phyloP scores from a whole-genome alignment of 92 coral and sea anemone genomes.

The Epizoanthus scotinus region DNA sequence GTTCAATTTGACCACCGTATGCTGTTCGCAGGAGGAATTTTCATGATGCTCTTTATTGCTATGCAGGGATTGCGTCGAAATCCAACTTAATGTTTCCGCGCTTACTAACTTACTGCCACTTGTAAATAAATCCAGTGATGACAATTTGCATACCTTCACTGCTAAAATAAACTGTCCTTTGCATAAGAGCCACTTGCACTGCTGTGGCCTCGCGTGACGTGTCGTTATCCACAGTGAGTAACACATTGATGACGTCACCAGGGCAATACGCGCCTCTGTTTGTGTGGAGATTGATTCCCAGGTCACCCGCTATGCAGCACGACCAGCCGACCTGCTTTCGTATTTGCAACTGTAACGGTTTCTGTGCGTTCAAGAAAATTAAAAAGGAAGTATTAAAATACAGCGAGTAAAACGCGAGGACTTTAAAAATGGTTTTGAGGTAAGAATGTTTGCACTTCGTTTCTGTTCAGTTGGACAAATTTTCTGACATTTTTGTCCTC shows the following conservation, averaged over 20 bases:
- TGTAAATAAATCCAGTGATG: too few relatives aligned
- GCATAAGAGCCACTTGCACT: conserved; percentile 56
- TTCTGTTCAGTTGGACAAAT: too few relatives aligned
- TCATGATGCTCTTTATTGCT: too few relatives aligned
- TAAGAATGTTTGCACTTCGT: too few relatives aligned
- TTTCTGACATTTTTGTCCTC: too few relatives aligned
- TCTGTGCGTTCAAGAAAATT: background rate
- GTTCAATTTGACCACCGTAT: too few relatives aligned
- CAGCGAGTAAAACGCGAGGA: too few relatives aligned
- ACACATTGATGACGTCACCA: conserved; percentile 61
- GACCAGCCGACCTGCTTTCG: conserved; percentile 26
- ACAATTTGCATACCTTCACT: conserved; percentile 47
- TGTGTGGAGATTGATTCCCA: conserved; percentile 52
- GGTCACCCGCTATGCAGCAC: conserved; percentile 54
- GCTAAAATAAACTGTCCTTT: conserved; percentile 54
- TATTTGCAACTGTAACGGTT: conserved; percentile 13
- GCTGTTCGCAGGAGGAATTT: too few relatives aligned
- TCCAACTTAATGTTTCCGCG: too few relatives aligned
- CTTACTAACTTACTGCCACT: background rate
- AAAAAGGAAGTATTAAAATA: background rate
- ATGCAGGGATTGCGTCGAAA: too few relatives aligned
- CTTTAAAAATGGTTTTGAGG: too few relatives aligned
- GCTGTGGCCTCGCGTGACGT: conserved; percentile 45
- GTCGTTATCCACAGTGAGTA: conserved; percentile 49
- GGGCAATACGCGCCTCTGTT: conserved; percentile 57